phyloP scores from a whole-genome alignment of 2,888 invertebrate genomes.

The Standfussiana lucernea region DNA sequence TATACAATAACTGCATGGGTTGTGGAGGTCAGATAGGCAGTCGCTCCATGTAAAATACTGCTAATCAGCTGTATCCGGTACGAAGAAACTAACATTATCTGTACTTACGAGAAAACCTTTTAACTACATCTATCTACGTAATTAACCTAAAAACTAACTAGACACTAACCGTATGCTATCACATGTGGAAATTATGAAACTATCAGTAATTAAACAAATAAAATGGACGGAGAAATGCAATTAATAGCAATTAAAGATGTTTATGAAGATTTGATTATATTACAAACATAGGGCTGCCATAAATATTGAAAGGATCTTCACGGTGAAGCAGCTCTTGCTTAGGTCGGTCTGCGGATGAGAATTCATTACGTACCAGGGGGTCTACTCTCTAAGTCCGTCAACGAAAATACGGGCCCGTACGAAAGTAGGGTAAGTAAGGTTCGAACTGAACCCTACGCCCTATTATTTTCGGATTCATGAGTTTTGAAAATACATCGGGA shows the following conservation, averaged over 20 bases:
- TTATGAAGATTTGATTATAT: slow-evolving; percentile 59
- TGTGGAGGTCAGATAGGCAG: not conserved
- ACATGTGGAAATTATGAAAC: slow-evolving; percentile 46
- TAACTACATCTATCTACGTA: not conserved
- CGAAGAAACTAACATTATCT: slow-evolving; percentile 14
- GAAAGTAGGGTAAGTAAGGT: no score
- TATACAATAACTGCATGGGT: not conserved
- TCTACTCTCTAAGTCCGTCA: no score
- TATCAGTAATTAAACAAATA: slow-evolving; percentile 53
- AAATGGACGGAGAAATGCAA: slow-evolving; percentile 62
- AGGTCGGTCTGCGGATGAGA: not conserved
- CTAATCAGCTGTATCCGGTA: not conserved
- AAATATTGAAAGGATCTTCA: not conserved
- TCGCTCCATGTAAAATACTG: not conserved
- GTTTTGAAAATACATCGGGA: no score
- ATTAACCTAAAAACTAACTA: slow-evolving; percentile 30
- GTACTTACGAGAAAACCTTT: not conserved
- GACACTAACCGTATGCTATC: slow-evolving; percentile 22
- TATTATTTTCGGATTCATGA: no score
- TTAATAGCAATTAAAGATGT: slow-evolving; percentile 61
- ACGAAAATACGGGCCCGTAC: no score
- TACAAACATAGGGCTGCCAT: slow-evolving; percentile 16
- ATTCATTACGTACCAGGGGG: not conserved
- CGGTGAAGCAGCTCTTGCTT: not conserved
- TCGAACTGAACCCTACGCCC: no score